Evolutionary conservation across 1,140 invertebrate species (phyloP).

Genomic region (Bombus turneri): DNA sequence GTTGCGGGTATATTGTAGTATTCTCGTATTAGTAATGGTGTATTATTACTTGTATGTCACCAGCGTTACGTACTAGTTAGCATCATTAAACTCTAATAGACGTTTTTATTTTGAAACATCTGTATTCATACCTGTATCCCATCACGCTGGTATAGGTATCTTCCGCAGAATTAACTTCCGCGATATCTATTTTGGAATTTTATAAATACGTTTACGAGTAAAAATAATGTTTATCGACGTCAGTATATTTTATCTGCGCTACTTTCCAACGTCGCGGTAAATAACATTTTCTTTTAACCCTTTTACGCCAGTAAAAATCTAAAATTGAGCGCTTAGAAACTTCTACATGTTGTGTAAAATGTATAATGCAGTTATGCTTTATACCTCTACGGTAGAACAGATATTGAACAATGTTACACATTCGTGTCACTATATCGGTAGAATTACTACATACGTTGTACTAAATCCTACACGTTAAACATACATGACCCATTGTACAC

Average conservation of each 20-base stretch:
- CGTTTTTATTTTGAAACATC: background rate
- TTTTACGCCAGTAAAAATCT: background rate
- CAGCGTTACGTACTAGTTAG: background rate
- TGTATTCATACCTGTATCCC: background rate
- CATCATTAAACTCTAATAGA: background rate
- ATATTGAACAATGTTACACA: background rate
- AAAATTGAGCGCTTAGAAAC: background rate
- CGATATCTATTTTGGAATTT: background rate
- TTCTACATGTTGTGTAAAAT: background rate
- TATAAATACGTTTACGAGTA: background rate
- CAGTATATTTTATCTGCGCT: too few species aligned
- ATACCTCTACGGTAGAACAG: background rate
- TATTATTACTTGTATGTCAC: background rate
- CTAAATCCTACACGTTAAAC: background rate
- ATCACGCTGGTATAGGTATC: background rate
- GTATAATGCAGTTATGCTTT: background rate
- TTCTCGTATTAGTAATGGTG: background rate
- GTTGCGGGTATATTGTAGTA: background rate
- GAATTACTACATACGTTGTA: background rate
- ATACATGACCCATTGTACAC: background rate
- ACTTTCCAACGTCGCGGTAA: too few species aligned
- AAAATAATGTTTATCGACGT: background rate
- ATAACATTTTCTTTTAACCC: background rate
- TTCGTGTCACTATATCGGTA: too few species aligned
- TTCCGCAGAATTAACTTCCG: background rate